Conservation (phyloP, 2,797 vertebrate species). For the Prionace glauca region DNA sequence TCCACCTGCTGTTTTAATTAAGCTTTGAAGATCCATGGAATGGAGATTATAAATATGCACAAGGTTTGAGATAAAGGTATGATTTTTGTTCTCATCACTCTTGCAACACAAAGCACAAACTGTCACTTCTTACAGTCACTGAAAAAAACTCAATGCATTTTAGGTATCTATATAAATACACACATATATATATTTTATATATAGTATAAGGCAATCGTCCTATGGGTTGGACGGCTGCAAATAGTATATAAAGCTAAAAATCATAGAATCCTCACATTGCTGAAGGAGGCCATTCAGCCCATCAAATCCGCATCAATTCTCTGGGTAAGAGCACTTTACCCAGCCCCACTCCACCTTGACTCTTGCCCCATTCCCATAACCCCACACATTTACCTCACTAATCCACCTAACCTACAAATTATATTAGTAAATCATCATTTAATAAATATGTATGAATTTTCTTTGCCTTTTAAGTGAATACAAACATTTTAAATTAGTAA, state of each 20-base stretch:
- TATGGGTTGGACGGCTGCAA: neutral
- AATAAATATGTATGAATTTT: neutral
- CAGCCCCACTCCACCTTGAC: no score
- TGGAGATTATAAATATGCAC: neutral
- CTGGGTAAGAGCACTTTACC: no score
- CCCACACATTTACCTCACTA: no score
- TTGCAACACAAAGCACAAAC: neutral
- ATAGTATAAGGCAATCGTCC: neutral
- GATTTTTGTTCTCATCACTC: neutral
- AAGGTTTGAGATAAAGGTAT: neutral
- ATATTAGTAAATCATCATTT: neutral
- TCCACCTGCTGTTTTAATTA: slow-evolving; percentile 20
- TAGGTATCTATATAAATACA: no score
- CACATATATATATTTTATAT: neutral
- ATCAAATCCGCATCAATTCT: no score
- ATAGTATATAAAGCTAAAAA: neutral
- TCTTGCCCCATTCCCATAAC: no score
- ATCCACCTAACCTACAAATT: no score
- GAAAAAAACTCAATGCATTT: neutral
- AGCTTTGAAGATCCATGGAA: neutral
- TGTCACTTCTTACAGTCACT: neutral
- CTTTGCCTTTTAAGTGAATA: neutral
- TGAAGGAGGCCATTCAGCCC: no score
- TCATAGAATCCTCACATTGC: no score
- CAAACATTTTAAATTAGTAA: neutral